A percentile compares a stretch with the other conserved stretches of the same genome.
Evolutionary conservation across 2,797 vertebrate genomes (phyloP).

Genomic region (Oreochromis grahami): DNA sequence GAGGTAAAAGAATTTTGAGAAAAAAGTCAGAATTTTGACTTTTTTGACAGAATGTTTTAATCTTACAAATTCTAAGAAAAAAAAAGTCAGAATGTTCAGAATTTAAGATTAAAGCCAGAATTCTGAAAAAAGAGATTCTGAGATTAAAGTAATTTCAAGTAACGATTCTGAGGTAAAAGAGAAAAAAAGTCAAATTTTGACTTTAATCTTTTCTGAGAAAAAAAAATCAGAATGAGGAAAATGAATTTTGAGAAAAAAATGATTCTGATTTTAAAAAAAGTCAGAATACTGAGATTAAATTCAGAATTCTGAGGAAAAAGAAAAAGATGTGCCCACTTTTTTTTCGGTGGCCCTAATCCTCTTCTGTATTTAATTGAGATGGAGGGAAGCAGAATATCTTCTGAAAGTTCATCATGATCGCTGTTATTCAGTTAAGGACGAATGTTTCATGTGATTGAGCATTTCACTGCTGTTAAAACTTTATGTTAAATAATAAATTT

Average conservation of each 20-base stretch:
- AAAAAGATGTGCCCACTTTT: not conserved
- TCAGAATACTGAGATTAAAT: not conserved
- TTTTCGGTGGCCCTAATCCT: not conserved
- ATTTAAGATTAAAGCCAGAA: no score
- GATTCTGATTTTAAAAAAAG: not conserved
- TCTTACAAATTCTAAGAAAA: no score
- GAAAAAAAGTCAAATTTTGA: no score
- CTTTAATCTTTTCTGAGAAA: no score
- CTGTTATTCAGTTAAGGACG: not conserved
- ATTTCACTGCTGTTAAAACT: constrained; percentile 24
- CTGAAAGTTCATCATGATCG: not conserved
- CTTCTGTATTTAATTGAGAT: not conserved
- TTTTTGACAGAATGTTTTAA: no score
- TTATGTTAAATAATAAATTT: constrained; percentile 33
- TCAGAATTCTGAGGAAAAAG: not conserved
- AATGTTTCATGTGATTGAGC: constrained; percentile 21
- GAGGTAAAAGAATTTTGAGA: no score
- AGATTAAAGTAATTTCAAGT: no score
- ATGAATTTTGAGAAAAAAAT: not conserved
- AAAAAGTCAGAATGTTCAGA: no score
- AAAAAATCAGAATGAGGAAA: no score
- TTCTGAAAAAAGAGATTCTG: no score
- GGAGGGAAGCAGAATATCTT: not conserved
- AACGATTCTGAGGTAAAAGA: not conserved
- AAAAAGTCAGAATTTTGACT: not conserved